Conservation (phyloP, 2,797 vertebrate genomes). For the Dipus sagitta region DNA sequence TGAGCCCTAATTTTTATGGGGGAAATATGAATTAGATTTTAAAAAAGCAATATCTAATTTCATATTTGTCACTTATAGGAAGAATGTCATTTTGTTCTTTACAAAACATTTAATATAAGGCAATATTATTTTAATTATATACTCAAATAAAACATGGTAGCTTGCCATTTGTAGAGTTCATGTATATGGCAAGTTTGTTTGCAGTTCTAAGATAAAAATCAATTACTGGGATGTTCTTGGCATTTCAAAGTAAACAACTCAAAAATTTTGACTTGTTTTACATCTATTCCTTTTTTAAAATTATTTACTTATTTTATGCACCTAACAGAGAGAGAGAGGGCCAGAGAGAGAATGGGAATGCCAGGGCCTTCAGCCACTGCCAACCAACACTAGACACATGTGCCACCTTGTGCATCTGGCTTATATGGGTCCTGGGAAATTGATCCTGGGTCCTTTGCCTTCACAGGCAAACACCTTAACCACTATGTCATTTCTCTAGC, state of each 20-base stretch:
- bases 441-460: no score
- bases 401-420: no score
- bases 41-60: neutral
- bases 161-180: neutral
- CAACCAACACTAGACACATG: no score
- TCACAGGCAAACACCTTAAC: no score
- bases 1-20: neutral
- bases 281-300: neutral
- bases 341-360: no score
- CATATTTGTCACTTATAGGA: neutral
- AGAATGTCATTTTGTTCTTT: constrained; percentile 11
- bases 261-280: neutral
- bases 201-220: constrained; percentile 34
- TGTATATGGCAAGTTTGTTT: neutral
- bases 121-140: neutral
- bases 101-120: neutral
- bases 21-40: neutral
- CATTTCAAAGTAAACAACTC: neutral
- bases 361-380: no score
- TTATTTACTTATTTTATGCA: no score
- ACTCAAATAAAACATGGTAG: neutral
- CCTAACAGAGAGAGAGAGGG: no score
- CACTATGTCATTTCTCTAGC: no score
- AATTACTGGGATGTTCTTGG: neutral
- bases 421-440: no score